Evolutionary conservation across 92 coral and sea anemone species (phyloP), one percentile per base, ranked within the genome.

Genomic region (Epizoanthus scotinus): DNA sequence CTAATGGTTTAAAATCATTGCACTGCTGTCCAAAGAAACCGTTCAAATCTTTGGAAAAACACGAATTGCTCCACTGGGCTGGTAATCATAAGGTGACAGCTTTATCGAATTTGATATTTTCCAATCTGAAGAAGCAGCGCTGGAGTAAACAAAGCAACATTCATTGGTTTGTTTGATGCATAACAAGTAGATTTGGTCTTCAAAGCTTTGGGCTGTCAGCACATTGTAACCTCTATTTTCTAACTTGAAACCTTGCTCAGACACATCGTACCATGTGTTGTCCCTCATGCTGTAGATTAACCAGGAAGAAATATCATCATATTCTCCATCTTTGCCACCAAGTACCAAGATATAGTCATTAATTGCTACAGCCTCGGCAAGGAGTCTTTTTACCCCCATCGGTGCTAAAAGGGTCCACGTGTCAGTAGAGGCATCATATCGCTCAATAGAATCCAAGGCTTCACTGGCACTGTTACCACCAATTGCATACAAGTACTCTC

Each of bases 101-200:
- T 8, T 56, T 53, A 68, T 53, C 0, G 73, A 19, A 55, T 68
- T 44, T 68, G 73, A 68, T 20, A 44, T 42, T 27, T 38, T 68
- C 73, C 73, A 68, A n/a, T 42, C 73, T 7, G 29, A 15, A 42
- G 73, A 38, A 1, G 34, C 14, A 24, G 20, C 56, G 42, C 73
- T 68, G 55, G 73, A 36, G 56, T 68, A 68, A 68, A 68, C 56
- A 10, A 68, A 68, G 15, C 73, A 40, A 34, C n/a, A 68, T n/a
- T 68, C 56, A n/a, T 53, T 21, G 19, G 72, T 21, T 9, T 38
- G 19, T 68, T 19, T 9, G 3, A 17, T 19, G 0, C 73, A 68
- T n/a, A 68, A 68, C 29, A 68, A 68, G 56, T 68, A 68, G 21
- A 68, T 42, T 38, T 68, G 73, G 34, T 68, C 73, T 44, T 53